Conservation (phyloP, 2,888 invertebrate species). For the Gortyna flavago region DNA sequence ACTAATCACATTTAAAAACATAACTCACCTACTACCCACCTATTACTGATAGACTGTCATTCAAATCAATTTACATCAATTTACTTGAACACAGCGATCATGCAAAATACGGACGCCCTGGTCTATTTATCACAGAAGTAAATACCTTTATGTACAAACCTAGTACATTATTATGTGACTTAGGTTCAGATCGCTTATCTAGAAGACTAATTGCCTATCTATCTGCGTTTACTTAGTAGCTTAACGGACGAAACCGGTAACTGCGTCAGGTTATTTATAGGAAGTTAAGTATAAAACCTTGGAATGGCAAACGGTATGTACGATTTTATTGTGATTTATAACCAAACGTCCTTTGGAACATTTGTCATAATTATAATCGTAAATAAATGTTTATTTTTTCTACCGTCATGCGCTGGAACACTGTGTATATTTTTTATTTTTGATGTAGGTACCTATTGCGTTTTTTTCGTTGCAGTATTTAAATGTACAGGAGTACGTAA, state of each 20-base stretch:
- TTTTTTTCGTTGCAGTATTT: not conserved
- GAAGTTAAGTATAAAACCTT: constrained; percentile 78
- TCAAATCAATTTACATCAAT: constrained; percentile 60
- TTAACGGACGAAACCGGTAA: constrained; percentile 76
- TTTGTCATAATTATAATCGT: constrained; percentile 75
- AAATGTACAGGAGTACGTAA: not conserved
- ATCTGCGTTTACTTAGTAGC: constrained; percentile 75
- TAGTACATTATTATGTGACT: constrained; percentile 68
- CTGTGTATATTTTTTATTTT: constrained; percentile 20
- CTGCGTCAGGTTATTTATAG: constrained; percentile 71
- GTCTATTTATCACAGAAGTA: constrained; percentile 66
- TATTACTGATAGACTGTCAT: constrained; percentile 55
- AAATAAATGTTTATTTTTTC: constrained; percentile 45
- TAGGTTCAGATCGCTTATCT: constrained; percentile 78
- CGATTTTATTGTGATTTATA: constrained; percentile 79
- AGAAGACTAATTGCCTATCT: constrained; percentile 80
- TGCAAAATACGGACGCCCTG: constrained; percentile 56
- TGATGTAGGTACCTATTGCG: constrained; percentile 3
- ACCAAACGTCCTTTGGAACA: constrained; percentile 67
- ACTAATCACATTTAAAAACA: constrained; percentile 27
- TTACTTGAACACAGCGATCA: constrained; percentile 37
- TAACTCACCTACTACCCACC: constrained; percentile 30
- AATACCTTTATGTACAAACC: constrained; percentile 64
- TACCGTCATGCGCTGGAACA: constrained; percentile 2
- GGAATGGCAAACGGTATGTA: constrained; percentile 77